A percentile compares a stretch with the other conserved stretches of the same genome.
These are phyloP conservation scores for Zygaena filipendulae DNA, from an alignment of 2,888 invertebrate species.

Conservation along the genomic window DNA sequence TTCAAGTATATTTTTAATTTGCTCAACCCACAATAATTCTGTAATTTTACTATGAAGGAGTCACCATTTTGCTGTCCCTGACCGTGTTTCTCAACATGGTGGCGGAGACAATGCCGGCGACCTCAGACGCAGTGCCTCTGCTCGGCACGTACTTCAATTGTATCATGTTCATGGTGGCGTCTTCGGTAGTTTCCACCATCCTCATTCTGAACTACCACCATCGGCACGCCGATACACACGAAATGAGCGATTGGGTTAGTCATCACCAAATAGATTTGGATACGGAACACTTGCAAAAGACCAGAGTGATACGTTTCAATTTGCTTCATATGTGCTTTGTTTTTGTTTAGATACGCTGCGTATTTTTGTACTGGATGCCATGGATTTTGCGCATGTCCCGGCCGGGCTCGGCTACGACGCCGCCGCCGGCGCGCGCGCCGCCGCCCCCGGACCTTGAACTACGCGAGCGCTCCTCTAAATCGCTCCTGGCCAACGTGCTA, in stretches of 20 bases:
- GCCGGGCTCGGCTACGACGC: conserved; percentile 71
- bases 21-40: too few species aligned
- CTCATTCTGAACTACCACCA: conserved; percentile 98
- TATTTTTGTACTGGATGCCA: conserved; percentile 98
- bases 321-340: too few species aligned
- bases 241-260: conserved; percentile 97
- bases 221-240: conserved; percentile 95
- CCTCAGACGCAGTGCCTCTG: conserved; percentile 92
- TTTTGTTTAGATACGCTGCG: conserved; percentile 90
- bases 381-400: conserved; percentile 95
- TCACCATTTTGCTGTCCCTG: conserved; percentile 96
- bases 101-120: conserved; percentile 98
- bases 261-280: too few species aligned
- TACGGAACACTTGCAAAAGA: conserved; percentile 3
- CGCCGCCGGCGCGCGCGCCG: conserved; percentile 75
- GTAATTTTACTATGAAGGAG: too few species aligned
- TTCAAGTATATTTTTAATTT: too few species aligned
- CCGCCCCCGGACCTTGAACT: conserved; percentile 88
- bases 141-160: conserved; percentile 98
- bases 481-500: conserved; percentile 94
- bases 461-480: conserved; percentile 92
- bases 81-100: conserved; percentile 99
- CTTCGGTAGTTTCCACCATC: conserved; percentile 97
- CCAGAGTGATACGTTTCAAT: too few species aligned
- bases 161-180: conserved; percentile 99